Conservation (phyloP, 2,797 vertebrate species). For the Takifugu rubripes region DNA sequence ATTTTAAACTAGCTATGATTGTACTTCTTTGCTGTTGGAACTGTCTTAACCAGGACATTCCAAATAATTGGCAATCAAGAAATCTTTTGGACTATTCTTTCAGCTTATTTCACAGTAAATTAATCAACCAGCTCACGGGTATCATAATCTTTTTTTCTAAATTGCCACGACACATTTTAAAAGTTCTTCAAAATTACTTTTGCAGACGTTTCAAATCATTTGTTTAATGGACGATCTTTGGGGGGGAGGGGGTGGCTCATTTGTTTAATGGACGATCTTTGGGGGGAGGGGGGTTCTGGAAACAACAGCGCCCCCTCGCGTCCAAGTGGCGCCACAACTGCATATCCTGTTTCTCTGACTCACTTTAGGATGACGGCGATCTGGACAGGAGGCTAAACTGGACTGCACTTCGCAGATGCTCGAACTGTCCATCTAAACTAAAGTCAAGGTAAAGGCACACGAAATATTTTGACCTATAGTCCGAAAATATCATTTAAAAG, state of each 20-base stretch:
- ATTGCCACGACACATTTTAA: too few species aligned
- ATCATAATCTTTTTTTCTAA: too few species aligned
- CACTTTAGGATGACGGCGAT: slow-evolving; percentile 32
- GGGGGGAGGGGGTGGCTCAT: background rate
- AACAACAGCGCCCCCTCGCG: slow-evolving; percentile 39
- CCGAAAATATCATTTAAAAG: background rate
- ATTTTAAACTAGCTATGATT: background rate
- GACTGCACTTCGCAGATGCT: slow-evolving; percentile 37
- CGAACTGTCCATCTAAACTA: slow-evolving; percentile 7
- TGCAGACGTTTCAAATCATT: too few species aligned
- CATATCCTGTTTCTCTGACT: slow-evolving; percentile 68
- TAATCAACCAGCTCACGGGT: too few species aligned
- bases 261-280: slow-evolving; percentile 4
- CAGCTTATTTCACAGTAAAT: too few species aligned
- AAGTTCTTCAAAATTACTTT: too few species aligned
- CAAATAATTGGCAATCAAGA: too few species aligned
- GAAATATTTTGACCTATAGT: rapidly evolving
- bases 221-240: slow-evolving; percentile 5
- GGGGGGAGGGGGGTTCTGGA: rapidly evolving
- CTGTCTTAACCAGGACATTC: too few species aligned
- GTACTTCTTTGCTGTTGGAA: too few species aligned
- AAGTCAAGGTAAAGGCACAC: slow-evolving; percentile 26
- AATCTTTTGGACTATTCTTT: too few species aligned
- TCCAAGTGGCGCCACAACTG: background rate
- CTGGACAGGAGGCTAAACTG: slow-evolving; percentile 29